These are phyloP conservation scores for Charaxes varanes DNA, from an alignment of 1,140 invertebrate species.

Conservation along the genomic window DNA sequence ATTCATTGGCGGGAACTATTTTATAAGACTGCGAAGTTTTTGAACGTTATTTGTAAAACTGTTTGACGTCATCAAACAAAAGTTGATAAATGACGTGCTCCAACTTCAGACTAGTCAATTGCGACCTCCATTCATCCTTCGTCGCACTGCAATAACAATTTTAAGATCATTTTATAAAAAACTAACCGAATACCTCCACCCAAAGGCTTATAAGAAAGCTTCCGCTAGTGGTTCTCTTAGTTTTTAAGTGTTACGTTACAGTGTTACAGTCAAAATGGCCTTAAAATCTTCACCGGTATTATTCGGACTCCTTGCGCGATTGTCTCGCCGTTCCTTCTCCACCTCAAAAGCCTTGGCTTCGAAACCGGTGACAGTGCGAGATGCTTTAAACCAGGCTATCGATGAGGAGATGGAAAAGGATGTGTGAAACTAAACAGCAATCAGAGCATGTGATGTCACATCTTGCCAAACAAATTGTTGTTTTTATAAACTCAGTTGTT, in stretches of 20 bases:
- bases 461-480: no score
- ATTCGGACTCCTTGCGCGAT: slow-evolving; percentile 37
- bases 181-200: slow-evolving; percentile 21
- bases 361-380: slow-evolving; percentile 92
- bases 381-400: slow-evolving; percentile 96
- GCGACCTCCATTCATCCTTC: slow-evolving; percentile 71
- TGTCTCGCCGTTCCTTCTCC: slow-evolving; percentile 52
- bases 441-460: no score
- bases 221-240: slow-evolving; percentile 22
- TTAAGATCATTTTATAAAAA: slow-evolving; percentile 43
- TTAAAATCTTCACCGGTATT: slow-evolving; percentile 61
- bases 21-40: no score
- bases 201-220: slow-evolving; percentile 25
- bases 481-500: no score
- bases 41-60: no score
- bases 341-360: slow-evolving; percentile 64
- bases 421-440: no score
- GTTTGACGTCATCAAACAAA: no score
- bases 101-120: slow-evolving; percentile 15
- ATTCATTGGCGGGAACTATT: no score
- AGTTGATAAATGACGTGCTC: slow-evolving; percentile 7
- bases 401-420: no score
- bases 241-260: slow-evolving; percentile 26
- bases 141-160: slow-evolving; percentile 26
- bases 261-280: slow-evolving; percentile 53